Evolutionary conservation across 2,113 vertebrate genomes (phyloP).

Genomic region (Pseudolaguvia tuberculata): DNA sequence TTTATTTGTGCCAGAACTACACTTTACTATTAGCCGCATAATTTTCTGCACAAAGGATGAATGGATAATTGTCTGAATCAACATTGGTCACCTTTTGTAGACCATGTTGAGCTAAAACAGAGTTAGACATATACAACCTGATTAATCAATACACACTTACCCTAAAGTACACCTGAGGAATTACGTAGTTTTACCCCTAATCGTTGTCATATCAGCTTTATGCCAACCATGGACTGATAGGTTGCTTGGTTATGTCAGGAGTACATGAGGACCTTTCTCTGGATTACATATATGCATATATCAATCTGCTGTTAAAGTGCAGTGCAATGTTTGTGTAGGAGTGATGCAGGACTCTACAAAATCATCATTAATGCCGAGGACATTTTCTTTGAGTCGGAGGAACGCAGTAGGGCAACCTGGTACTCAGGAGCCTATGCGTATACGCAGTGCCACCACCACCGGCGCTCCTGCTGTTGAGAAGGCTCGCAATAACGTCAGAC

Average conservation of each 20-base stretch:
- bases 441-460: constrained; percentile 92
- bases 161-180: background rate
- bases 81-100: background rate
- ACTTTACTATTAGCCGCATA: background rate
- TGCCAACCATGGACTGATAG: background rate
- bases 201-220: background rate
- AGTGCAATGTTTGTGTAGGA: constrained; percentile 62
- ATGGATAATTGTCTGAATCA: background rate
- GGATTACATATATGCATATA: background rate
- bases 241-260: background rate
- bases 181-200: background rate
- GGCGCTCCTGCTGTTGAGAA: constrained; percentile 92
- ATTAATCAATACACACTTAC: background rate
- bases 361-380: constrained; percentile 77
- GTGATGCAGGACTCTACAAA: constrained; percentile 81
- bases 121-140: background rate
- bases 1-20: background rate
- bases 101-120: background rate
- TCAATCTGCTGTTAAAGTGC: background rate
- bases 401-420: constrained; percentile 76
- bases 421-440: constrained; percentile 87
- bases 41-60: background rate
- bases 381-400: constrained; percentile 95
- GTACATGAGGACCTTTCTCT: too few species aligned
- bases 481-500: constrained; percentile 86